Conservation (phyloP, 64 coral and sea anemone genomes). For the Dendrophyllia cribrosa region DNA sequence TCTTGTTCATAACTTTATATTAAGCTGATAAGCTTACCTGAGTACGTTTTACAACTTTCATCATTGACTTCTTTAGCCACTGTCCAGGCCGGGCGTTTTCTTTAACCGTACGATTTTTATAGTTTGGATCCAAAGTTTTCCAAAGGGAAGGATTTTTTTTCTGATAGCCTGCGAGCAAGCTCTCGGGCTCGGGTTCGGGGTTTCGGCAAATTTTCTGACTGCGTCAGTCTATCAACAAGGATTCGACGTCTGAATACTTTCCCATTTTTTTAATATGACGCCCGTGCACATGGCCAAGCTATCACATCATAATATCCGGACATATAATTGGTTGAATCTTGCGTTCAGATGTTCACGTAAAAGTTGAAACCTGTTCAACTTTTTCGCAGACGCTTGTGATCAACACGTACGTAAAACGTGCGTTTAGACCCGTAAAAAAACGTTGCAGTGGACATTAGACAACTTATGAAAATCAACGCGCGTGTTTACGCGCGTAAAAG, state of each 20-base stretch:
- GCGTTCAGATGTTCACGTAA: neutral
- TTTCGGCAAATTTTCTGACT: no score
- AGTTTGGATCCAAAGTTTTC: no score
- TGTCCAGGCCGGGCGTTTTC: neutral
- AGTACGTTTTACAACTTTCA: neutral
- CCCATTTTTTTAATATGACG: neutral
- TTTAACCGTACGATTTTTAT: no score
- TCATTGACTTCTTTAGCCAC: neutral
- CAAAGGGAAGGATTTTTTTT: no score
- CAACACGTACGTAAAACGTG: neutral
- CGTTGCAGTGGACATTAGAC: neutral
- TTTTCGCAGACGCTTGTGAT: neutral
- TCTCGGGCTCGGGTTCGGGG: no score
- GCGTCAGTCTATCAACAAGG: no score
- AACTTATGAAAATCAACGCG: neutral
- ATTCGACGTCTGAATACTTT: no score
- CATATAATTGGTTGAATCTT: conserved; percentile 5
- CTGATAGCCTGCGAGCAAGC: no score
- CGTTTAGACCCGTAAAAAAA: neutral
- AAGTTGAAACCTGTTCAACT: conserved; percentile 3
- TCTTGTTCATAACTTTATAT: no score
- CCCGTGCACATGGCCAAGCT: neutral
- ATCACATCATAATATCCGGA: neutral
- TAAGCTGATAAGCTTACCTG: conserved; percentile 10
- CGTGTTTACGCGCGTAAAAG: neutral